Conservation (phyloP, 2,113 vertebrate species). For the Cynoglossus semilaevis region DNA sequence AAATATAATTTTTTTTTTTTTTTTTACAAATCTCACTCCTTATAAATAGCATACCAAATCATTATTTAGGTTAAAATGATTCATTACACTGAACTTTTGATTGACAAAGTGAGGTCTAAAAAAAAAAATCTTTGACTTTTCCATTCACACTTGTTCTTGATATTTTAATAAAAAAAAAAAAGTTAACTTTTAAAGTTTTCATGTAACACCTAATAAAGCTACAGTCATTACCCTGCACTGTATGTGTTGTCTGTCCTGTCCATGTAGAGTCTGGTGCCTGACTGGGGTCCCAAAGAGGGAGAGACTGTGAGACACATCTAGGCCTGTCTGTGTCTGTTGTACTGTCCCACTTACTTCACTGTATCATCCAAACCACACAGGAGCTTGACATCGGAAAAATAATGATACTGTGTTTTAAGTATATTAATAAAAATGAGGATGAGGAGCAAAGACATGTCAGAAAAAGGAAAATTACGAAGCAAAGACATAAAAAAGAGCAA, state of each 20-base stretch:
- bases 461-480: too few species aligned
- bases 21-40: too few species aligned
- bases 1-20: too few species aligned
- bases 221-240: neutral
- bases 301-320: constrained; percentile 45
- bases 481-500: too few species aligned
- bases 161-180: neutral
- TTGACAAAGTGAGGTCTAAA: neutral
- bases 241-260: constrained; percentile 19
- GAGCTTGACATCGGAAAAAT: constrained; percentile 23
- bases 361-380: constrained; percentile 50
- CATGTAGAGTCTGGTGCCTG: constrained; percentile 27
- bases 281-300: constrained; percentile 37
- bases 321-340: constrained; percentile 56
- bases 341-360: constrained; percentile 58
- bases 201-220: neutral
- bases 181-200: neutral
- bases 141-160: neutral
- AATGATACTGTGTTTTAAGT: too few species aligned
- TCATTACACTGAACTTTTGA: neutral
- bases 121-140: too few species aligned
- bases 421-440: too few species aligned
- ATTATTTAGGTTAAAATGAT: too few species aligned
- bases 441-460: too few species aligned
- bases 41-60: too few species aligned